These are phyloP conservation scores for Myiotriccus ornatus DNA, from an alignment of 2,797 vertebrate genomes.

Conservation along the genomic window DNA sequence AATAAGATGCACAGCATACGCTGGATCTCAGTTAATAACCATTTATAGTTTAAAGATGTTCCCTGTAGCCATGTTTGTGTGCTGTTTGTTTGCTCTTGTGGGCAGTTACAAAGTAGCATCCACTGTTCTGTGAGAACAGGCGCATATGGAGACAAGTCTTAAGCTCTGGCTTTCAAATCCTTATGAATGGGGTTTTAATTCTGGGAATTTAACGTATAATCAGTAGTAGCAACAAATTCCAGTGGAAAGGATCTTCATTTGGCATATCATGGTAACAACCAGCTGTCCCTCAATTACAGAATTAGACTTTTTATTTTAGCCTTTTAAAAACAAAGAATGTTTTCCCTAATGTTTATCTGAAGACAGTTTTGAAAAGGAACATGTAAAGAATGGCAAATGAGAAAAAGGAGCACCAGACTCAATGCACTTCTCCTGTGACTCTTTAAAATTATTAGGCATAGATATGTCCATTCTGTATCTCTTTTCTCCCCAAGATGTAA, in stretches of 20 bases:
- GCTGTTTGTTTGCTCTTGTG: constrained; percentile 1
- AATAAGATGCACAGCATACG: not conserved
- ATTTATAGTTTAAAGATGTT: not conserved
- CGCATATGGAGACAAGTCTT: not conserved
- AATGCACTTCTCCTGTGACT: not conserved
- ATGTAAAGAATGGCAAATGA: not conserved
- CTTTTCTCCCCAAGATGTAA: not conserved
- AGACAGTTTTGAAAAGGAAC: not conserved
- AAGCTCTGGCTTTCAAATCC: not conserved
- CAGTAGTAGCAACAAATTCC: not conserved
- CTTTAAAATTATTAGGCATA: not conserved
- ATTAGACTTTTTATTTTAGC: not conserved
- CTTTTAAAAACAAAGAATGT: not conserved
- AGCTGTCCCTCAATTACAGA: not conserved
- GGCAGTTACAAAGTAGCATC: not conserved
- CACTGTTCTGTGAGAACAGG: not conserved
- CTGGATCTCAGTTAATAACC: not conserved
- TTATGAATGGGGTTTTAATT: constrained; percentile 32
- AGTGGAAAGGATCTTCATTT: not conserved
- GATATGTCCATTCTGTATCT: not conserved
- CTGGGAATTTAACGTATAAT: not conserved
- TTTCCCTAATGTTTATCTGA: not conserved
- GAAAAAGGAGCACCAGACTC: not conserved
- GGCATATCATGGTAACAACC: not conserved
- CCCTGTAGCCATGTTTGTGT: not conserved